Evolutionary conservation across 1,140 invertebrate species (phyloP).

Genomic region (Magallana ariakensis): DNA sequence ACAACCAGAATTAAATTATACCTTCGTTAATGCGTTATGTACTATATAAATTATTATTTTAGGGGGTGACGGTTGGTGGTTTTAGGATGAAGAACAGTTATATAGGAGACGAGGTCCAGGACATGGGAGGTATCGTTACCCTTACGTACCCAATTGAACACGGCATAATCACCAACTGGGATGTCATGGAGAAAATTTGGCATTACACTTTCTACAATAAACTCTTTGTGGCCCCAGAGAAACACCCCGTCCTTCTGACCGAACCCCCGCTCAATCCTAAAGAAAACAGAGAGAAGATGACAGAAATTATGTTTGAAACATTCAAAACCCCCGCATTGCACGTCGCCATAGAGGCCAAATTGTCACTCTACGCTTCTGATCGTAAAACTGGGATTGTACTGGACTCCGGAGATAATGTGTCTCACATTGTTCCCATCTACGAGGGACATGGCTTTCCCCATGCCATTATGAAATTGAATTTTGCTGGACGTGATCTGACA

Average conservation of each 20-base stretch:
- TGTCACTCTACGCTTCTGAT: constrained; percentile 94
- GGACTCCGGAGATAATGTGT: constrained; percentile 90
- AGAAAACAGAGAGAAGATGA: constrained; percentile 79
- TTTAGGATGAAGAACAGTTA: constrained; percentile 85
- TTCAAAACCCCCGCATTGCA: constrained; percentile 97
- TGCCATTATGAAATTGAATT: constrained; percentile 96
- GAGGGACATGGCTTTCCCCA: constrained; percentile 90
- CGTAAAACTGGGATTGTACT: constrained; percentile 94
- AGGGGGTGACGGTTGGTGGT: constrained; percentile 97
- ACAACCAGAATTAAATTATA: too few relatives aligned
- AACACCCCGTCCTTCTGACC: constrained; percentile 89
- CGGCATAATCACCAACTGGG: constrained; percentile 82
- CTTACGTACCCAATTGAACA: constrained; percentile 81
- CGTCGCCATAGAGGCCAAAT: constrained; percentile 94
- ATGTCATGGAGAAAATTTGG: constrained; percentile 95
- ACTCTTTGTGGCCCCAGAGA: constrained; percentile 93
- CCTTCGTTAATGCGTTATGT: too few relatives aligned
- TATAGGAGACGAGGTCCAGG: constrained; percentile 82
- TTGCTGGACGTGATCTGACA: constrained; percentile 89
- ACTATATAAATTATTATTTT: not conserved
- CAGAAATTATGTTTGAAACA: constrained; percentile 77
- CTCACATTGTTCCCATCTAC: constrained; percentile 93
- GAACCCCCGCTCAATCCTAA: constrained; percentile 75
- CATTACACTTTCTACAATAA: constrained; percentile 87
- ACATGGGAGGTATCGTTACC: constrained; percentile 84